Base-by-base conservation (phyloP, 1,140 invertebrate species). In the Cepaea nemoralis region DNA sequence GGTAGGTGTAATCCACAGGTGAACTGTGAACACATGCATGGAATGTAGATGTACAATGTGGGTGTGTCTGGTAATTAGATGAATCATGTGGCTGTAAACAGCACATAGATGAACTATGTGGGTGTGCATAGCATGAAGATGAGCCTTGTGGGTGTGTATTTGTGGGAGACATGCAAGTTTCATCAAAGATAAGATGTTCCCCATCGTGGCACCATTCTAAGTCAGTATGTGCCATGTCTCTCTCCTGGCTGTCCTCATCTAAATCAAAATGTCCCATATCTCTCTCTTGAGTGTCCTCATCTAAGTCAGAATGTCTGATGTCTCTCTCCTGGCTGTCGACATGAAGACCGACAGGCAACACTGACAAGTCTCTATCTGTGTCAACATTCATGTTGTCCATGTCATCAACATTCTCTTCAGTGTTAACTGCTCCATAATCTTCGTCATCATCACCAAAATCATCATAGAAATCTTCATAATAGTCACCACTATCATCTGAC, bases 391-490 rank as follows among this genome's bases (percentile, higher is more conserved):
- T 82, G 50, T 66, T 66, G 12, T 78, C 59, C 59, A 55, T 70
- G 50, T 73, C 48, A 80, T 73, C 69, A 59, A 40, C 48, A 83
- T 74, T 67, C 69, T 74, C 69, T 39, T 80, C 69, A 55, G 37
- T 70, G 66, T 78, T 19, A 78, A 35, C 42, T 59, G 45, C 24
- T 63, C 37, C 63, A 69, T 80, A 67, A 80, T 74, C 67, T 69
- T 71, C 66, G 80, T 71, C 66, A 82, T 80, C 77, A 82, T 73
- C 37, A 55, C 73, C 69, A 80, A 45, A 39, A 48, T 73, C 66
- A 42, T 80, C 82, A 39, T 73, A 78, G 40, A 81, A 78, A 59
- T 83, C 82, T 24, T 83, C 82, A 73, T 80, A 78, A 73, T 73
- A 78, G 14, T 66, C 82, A 39, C 45, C 82, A 24, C 66, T 55